These are phyloP conservation scores for Myoxocephalus aenaeus DNA, from an alignment of 2,797 vertebrate genomes.

Conservation along the genomic window DNA sequence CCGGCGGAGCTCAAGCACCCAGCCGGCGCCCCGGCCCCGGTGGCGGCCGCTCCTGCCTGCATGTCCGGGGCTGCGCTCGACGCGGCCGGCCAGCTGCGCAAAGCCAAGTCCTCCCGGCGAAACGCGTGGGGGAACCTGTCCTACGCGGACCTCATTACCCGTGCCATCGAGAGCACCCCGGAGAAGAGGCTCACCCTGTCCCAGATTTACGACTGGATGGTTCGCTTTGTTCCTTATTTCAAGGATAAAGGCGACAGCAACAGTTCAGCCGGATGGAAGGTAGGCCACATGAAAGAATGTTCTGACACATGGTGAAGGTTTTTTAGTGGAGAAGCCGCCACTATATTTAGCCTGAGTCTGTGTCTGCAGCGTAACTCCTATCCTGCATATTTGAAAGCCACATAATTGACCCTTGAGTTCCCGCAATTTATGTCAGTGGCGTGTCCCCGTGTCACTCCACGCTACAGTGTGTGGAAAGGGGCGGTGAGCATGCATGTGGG, in stretches of 20 bases:
- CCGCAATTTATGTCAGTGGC: conserved; percentile 59
- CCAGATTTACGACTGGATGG: conserved; percentile 99
- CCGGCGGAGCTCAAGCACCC: conserved; percentile 82
- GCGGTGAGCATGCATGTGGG: conserved; percentile 58
- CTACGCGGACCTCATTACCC: conserved; percentile 96
- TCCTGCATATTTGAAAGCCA: conserved; percentile 68
- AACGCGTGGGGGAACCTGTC: conserved; percentile 99
- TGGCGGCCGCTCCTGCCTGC: conserved; percentile 73
- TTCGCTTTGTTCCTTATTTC: conserved; percentile 97
- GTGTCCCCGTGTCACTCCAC: conserved; percentile 70
- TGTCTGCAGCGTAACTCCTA: conserved; percentile 53
- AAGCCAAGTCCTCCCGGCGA: conserved; percentile 93
- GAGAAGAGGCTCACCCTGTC: conserved; percentile 96
- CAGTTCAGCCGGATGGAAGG: conserved; percentile 98
- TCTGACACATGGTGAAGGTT: conserved; percentile 46
- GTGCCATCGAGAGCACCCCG: conserved; percentile 94
- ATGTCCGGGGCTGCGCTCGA: conserved; percentile 79
- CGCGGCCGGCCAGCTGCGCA: conserved; percentile 86
- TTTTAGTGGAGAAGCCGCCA: conserved; percentile 41
- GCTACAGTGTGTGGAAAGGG: conserved; percentile 57
- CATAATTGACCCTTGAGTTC: conserved; percentile 66
- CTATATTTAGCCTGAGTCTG: conserved; percentile 58
- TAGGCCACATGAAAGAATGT: conserved; percentile 74
- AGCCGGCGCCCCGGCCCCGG: conserved; percentile 78
- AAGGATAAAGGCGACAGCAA: conserved; percentile 99